Percentiles rank a stretch among this genome's conserved stretches.
phyloP scores from a whole-genome alignment of 2,113 vertebrate species.

The Rhabdomys dilectus region DNA sequence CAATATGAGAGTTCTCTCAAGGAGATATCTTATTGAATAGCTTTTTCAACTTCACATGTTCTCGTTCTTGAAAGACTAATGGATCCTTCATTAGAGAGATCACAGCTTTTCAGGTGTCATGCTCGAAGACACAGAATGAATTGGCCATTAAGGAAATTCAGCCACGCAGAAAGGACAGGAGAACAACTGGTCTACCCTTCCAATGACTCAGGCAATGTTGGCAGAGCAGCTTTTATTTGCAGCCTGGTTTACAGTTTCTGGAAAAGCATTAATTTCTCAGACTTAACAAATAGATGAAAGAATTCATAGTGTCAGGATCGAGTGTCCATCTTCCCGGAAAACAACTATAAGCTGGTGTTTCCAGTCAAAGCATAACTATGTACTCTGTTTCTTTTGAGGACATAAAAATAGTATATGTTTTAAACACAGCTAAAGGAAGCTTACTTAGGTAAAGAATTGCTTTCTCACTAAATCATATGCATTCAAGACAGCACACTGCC shows the following conservation, averaged over 20 bases:
- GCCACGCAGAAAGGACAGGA: conserved; percentile 80
- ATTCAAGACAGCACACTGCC: conserved; percentile 21
- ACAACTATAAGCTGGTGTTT: neutral
- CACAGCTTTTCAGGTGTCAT: conserved; percentile 80
- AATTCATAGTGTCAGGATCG: conserved; percentile 32
- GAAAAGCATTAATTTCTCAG: conserved; percentile 69
- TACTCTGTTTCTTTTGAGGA: neutral
- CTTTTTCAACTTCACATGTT: conserved; percentile 77
- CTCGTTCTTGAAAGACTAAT: conserved; percentile 81
- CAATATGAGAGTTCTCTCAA: conserved; percentile 67
- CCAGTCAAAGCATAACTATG: neutral
- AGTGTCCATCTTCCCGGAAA: conserved; percentile 18
- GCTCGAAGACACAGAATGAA: conserved; percentile 82
- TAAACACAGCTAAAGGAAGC: conserved; percentile 16
- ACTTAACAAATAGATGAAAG: conserved; percentile 65
- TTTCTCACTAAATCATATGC: conserved; percentile 22
- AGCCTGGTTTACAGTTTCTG: conserved; percentile 55
- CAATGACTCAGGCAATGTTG: conserved; percentile 72
- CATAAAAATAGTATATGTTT: conserved; percentile 8
- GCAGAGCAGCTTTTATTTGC: conserved; percentile 46
- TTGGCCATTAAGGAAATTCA: conserved; percentile 81
- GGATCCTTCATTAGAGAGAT: conserved; percentile 82
- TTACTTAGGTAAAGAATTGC: neutral
- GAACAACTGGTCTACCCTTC: conserved; percentile 75
- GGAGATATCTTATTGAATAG: conserved; percentile 70